Percentiles rank a stretch among this genome's conserved stretches.
phyloP scores from a whole-genome alignment of 2,888 invertebrate species.

The Craniophora ligustri region DNA sequence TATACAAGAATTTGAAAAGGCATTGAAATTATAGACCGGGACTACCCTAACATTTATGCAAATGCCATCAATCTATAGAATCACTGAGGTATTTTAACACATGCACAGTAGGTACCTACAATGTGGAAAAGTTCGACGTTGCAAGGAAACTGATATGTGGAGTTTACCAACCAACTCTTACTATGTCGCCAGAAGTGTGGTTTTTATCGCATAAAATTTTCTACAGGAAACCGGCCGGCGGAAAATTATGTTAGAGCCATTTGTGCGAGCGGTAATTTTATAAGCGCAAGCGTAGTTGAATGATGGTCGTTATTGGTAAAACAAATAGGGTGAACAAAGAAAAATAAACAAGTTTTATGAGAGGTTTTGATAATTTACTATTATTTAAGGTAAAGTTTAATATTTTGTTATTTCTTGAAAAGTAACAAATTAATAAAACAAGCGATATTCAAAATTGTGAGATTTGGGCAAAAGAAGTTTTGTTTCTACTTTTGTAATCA shows the following conservation, averaged over 20 bases:
- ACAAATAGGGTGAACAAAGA: not conserved
- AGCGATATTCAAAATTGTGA: no score
- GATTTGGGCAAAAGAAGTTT: no score
- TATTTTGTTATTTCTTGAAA: no score
- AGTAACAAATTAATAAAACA: no score
- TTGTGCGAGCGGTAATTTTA: constrained; percentile 4
- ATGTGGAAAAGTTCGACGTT: constrained; percentile 22
- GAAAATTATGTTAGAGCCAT: constrained; percentile 13
- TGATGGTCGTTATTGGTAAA: not conserved
- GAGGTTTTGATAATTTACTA: not conserved
- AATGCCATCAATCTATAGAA: constrained; percentile 8
- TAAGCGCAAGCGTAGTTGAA: constrained; percentile 6
- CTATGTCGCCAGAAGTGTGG: constrained; percentile 14
- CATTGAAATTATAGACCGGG: not conserved
- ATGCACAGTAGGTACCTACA: no score
- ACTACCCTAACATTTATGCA: not conserved
- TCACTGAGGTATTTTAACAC: constrained; percentile 12
- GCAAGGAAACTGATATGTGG: constrained; percentile 22
- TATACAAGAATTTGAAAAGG: not conserved
- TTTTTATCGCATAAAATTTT: constrained; percentile 41
- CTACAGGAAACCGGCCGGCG: constrained; percentile 16
- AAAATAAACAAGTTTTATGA: not conserved
- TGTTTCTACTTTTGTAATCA: no score
- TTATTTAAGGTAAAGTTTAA: no score
- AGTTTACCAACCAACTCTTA: constrained; percentile 30